Percentiles rank a stretch among this genome's conserved stretches.
Evolutionary conservation across 2,113 vertebrate genomes (phyloP).

Genomic region (Semnornis frantzii): DNA sequence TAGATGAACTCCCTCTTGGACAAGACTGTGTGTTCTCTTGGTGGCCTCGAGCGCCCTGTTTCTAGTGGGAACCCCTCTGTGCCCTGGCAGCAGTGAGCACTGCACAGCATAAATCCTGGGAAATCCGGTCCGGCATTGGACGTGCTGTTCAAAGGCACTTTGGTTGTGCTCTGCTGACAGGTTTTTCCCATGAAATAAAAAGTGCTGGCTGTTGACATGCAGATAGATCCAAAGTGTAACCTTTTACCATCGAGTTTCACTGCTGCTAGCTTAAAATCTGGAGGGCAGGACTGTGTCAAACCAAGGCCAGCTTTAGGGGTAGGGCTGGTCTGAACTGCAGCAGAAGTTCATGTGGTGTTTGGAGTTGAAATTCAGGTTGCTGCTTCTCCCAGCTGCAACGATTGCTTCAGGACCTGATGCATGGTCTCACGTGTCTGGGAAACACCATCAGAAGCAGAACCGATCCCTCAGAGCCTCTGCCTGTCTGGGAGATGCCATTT

Average conservation of each 20-base stretch:
- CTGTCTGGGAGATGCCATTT: neutral
- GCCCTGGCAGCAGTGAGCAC: neutral
- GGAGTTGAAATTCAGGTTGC: neutral
- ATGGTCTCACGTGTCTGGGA: accelerated
- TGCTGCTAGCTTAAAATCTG: neutral
- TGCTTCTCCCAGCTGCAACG: neutral
- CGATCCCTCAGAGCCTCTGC: neutral
- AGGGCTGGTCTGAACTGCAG: neutral
- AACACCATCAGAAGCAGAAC: neutral
- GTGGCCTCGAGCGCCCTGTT: neutral
- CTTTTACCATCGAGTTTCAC: neutral
- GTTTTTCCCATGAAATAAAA: neutral
- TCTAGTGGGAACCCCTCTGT: neutral
- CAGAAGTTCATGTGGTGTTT: neutral
- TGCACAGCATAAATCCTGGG: neutral
- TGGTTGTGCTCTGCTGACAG: neutral
- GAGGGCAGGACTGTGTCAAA: neutral
- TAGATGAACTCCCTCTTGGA: neutral
- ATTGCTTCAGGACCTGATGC: neutral
- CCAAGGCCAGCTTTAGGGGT: neutral
- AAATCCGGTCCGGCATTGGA: neutral
- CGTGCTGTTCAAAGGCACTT: neutral
- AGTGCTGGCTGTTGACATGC: neutral
- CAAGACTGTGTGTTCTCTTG: neutral
- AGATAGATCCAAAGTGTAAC: accelerated